phyloP scores from a whole-genome alignment of 2,797 vertebrate genomes.

The Oreonectes daqikongensis region DNA sequence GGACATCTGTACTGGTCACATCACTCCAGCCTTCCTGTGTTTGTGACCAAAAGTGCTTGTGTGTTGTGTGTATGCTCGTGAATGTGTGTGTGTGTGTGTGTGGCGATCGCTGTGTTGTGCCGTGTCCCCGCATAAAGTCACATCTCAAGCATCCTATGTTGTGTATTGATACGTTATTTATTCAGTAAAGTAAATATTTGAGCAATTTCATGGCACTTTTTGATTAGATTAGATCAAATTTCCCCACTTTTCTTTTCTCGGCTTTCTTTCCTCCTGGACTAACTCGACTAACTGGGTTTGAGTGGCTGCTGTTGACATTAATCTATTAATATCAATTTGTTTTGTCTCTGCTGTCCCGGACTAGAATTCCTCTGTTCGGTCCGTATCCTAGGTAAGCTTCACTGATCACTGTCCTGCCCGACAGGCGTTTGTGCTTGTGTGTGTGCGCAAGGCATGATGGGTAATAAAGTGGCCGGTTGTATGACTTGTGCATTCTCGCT shows the following conservation, averaged over 20 bases:
- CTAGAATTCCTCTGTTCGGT: slow-evolving; percentile 99
- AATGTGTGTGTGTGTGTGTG: slow-evolving; percentile 11
- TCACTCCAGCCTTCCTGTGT: not conserved
- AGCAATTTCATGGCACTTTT: too few relatives aligned
- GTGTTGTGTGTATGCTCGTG: slow-evolving; percentile 18
- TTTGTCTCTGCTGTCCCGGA: slow-evolving; percentile 99
- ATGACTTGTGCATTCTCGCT: slow-evolving; percentile 58
- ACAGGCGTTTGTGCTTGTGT: slow-evolving; percentile 49
- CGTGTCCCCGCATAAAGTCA: not conserved
- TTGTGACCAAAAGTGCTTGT: not conserved
- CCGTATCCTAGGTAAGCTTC: slow-evolving; percentile 99
- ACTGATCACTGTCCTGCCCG: slow-evolving; percentile 70
- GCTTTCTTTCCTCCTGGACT: not conserved
- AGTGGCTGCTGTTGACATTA: slow-evolving; percentile 60
- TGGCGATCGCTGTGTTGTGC: slow-evolving; percentile 9
- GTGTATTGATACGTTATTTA: not conserved
- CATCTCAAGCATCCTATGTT: not conserved
- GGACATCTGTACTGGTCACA: too few relatives aligned
- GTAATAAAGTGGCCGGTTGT: not conserved
- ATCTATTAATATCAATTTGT: slow-evolving; percentile 93
- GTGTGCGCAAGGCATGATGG: slow-evolving; percentile 18
- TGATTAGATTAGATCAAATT: not conserved
- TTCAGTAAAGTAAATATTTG: too few relatives aligned
- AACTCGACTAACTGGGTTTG: slow-evolving; percentile 56
- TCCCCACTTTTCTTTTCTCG: not conserved